A percentile compares a stretch with the other conserved stretches of the same genome.
phyloP scores from a whole-genome alignment of 1,140 invertebrate species.

The Drosophila seguyi region DNA sequence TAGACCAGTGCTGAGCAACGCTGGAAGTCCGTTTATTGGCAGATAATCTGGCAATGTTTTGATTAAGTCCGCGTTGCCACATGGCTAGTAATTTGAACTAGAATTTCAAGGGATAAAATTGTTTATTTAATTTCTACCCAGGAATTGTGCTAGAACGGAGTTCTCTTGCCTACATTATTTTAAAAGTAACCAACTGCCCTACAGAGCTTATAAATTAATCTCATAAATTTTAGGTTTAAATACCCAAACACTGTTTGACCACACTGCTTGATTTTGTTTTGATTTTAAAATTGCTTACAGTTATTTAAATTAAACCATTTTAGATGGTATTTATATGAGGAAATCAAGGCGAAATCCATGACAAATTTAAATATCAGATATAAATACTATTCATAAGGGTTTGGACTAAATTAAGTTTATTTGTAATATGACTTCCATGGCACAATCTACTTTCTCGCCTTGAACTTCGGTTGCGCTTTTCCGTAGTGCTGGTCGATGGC shows the following conservation, averaged over 20 bases:
- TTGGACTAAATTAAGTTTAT: constrained; percentile 8
- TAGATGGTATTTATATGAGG: too few species aligned
- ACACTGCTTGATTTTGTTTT: too few species aligned
- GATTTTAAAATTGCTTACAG: too few species aligned
- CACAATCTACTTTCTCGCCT: constrained; percentile 65
- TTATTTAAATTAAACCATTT: too few species aligned
- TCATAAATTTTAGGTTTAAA: not conserved
- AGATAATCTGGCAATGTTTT: constrained; percentile 1
- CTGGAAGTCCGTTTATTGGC: not conserved
- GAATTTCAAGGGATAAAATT: not conserved
- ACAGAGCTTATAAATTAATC: not conserved
- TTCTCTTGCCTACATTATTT: not conserved
- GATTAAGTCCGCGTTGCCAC: not conserved
- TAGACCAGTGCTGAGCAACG: constrained; percentile 12
- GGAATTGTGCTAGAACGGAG: not conserved
- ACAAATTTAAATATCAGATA: too few species aligned
- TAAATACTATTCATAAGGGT: not conserved
- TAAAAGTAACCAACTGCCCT: not conserved
- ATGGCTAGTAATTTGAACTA: not conserved
- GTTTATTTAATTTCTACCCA: not conserved
- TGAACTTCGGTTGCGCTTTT: constrained; percentile 75
- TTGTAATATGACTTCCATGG: not conserved
- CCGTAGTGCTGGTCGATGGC: constrained; percentile 81
- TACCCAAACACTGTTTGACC: not conserved
- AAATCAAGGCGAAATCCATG: too few species aligned